These are phyloP conservation scores for Achlya flavicornis DNA, from an alignment of 2,888 invertebrate species.

Conservation along the genomic window DNA sequence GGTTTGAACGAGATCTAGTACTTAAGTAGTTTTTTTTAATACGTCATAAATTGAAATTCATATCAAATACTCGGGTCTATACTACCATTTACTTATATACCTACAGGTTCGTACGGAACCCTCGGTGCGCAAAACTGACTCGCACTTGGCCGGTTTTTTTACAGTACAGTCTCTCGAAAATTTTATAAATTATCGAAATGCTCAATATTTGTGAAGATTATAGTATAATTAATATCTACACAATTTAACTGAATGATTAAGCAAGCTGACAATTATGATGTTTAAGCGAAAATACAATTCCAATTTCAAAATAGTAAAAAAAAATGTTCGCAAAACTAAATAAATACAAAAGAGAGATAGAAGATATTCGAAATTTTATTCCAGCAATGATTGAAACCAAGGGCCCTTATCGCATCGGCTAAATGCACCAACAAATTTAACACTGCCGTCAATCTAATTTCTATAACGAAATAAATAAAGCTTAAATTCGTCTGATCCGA, in stretches of 20 bases:
- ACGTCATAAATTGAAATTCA: no score
- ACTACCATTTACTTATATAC: no score
- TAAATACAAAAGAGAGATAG: conserved; percentile 51
- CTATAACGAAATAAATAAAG: conserved; percentile 23
- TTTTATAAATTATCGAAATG: no score
- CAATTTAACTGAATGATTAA: not conserved
- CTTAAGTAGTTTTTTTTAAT: no score
- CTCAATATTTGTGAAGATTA: no score
- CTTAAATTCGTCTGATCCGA: conserved; percentile 24
- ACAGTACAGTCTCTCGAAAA: no score
- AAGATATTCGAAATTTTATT: conserved; percentile 59
- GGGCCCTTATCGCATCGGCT: conserved; percentile 51
- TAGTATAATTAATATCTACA: no score
- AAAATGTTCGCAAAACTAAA: conserved; percentile 45
- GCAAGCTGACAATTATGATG: not conserved
- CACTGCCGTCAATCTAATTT: conserved; percentile 22
- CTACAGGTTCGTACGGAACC: no score
- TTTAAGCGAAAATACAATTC: not conserved
- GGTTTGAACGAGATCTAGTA: no score
- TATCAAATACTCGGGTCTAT: no score
- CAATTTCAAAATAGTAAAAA: conserved; percentile 8
- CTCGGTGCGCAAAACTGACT: no score
- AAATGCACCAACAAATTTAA: conserved; percentile 27
- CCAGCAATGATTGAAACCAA: conserved; percentile 65
- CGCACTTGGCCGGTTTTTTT: no score